phyloP scores from a whole-genome alignment of 2,113 vertebrate species.

The Malurus elegans region DNA sequence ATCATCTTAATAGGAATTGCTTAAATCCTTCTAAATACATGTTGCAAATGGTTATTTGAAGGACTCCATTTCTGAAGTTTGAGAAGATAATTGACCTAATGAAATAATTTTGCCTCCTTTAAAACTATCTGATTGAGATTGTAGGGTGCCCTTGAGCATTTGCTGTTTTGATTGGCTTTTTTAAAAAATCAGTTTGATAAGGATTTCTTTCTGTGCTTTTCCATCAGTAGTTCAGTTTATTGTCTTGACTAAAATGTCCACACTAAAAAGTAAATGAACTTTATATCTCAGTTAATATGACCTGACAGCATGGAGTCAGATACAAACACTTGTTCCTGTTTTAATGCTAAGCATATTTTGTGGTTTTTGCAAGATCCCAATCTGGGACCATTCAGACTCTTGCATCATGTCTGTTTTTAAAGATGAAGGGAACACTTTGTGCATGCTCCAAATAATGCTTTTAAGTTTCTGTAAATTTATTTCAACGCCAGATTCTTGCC shows the following conservation, averaged over 20 bases:
- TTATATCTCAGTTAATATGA: neutral
- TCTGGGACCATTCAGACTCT: conserved; percentile 6
- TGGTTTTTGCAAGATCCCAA: neutral
- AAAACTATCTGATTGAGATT: neutral
- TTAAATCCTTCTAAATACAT: neutral
- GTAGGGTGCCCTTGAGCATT: neutral
- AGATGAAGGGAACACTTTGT: conserved; percentile 43
- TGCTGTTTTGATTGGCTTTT: neutral
- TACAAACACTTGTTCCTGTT: neutral
- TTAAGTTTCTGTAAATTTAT: conserved; percentile 6
- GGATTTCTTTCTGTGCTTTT: neutral
- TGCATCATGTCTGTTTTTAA: conserved; percentile 48
- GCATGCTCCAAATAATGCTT: neutral
- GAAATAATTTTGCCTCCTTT: neutral
- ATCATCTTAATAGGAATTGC: neutral
- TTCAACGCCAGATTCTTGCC: conserved; percentile 8
- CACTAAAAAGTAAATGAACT: neutral
- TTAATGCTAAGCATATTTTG: conserved; percentile 12
- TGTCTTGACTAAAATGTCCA: neutral
- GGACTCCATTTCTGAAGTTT: neutral
- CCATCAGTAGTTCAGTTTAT: neutral
- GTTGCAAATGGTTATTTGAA: neutral
- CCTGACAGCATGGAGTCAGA: neutral
- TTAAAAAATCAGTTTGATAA: neutral
- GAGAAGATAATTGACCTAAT: neutral